Conservation (phyloP, 2,113 vertebrate genomes). For the Rattus rattus region DNA sequence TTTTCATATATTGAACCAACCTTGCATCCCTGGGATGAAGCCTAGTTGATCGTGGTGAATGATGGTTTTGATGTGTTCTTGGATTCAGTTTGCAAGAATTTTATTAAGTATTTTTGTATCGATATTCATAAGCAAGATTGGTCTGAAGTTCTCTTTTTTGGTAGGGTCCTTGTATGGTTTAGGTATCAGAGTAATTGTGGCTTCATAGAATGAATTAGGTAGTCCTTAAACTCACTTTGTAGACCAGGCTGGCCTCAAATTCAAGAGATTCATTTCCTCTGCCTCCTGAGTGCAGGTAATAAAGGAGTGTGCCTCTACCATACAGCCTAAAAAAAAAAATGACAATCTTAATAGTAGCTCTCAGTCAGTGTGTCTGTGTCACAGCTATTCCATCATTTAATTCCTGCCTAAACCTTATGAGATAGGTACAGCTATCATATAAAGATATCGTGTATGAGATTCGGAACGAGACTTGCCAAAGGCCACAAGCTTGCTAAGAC, state of each 20-base stretch:
- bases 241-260: background rate
- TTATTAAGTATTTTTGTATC: too few relatives aligned
- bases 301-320: background rate
- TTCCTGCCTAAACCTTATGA: background rate
- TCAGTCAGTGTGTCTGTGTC: constrained; percentile 28
- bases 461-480: background rate
- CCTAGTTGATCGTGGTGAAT: too few relatives aligned
- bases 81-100: too few relatives aligned
- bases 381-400: constrained; percentile 23
- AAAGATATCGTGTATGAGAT: background rate
- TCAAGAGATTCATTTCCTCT: background rate
- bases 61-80: too few relatives aligned
- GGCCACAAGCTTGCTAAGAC: background rate
- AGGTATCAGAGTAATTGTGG: too few relatives aligned
- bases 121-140: too few relatives aligned
- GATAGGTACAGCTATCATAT: background rate
- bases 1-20: too few relatives aligned
- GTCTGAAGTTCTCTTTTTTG: too few relatives aligned
- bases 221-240: too few relatives aligned
- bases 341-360: background rate
- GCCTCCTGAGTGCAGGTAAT: background rate
- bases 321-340: background rate
- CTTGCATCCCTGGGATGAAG: too few relatives aligned
- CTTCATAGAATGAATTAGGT: too few relatives aligned
- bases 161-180: too few relatives aligned